A percentile compares a stretch with the other conserved stretches of the same genome.
phyloP scores from a whole-genome alignment of 2,888 invertebrate species.

The Elysia crispata region DNA sequence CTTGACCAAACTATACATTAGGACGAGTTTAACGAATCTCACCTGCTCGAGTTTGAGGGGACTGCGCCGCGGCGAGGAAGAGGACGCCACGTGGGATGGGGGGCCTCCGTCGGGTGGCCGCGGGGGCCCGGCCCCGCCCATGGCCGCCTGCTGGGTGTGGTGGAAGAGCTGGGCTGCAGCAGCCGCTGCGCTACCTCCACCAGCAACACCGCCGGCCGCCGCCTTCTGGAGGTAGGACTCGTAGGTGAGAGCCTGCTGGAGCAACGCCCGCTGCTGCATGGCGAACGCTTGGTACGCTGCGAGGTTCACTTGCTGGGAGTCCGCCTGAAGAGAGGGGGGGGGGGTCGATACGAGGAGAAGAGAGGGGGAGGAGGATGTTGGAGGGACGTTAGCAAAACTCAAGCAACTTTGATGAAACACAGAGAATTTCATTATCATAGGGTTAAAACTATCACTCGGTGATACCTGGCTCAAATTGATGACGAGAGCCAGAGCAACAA shows the following conservation, averaged over 20 bases:
- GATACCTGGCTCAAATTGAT: too few species aligned
- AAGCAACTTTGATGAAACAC: too few species aligned
- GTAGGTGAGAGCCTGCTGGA: slow-evolving; percentile 70
- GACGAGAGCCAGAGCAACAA: too few species aligned
- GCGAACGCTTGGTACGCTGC: slow-evolving; percentile 71
- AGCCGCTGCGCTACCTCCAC: too few species aligned
- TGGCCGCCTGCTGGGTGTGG: slow-evolving; percentile 42
- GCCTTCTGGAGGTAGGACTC: slow-evolving; percentile 69
- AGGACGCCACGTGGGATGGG: slow-evolving; percentile 49
- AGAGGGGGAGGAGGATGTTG: too few species aligned
- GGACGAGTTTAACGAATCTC: not conserved
- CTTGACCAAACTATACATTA: too few species aligned
- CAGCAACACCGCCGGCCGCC: slow-evolving; percentile 49
- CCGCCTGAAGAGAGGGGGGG: not conserved
- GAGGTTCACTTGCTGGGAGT: slow-evolving; percentile 61
- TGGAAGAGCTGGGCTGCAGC: slow-evolving; percentile 49
- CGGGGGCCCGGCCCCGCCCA: slow-evolving; percentile 39
- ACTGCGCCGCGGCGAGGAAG: slow-evolving; percentile 34
- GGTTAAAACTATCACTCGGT: too few species aligned
- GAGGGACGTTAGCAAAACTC: too few species aligned
- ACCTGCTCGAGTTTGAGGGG: slow-evolving; percentile 67
- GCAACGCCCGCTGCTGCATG: slow-evolving; percentile 67
- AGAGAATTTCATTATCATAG: too few species aligned
- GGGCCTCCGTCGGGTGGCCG: slow-evolving; percentile 21
- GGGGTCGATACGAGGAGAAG: too few species aligned